Base-by-base conservation (phyloP, 2,113 vertebrate genomes). In the Petrocephalus microphthalmus region DNA sequence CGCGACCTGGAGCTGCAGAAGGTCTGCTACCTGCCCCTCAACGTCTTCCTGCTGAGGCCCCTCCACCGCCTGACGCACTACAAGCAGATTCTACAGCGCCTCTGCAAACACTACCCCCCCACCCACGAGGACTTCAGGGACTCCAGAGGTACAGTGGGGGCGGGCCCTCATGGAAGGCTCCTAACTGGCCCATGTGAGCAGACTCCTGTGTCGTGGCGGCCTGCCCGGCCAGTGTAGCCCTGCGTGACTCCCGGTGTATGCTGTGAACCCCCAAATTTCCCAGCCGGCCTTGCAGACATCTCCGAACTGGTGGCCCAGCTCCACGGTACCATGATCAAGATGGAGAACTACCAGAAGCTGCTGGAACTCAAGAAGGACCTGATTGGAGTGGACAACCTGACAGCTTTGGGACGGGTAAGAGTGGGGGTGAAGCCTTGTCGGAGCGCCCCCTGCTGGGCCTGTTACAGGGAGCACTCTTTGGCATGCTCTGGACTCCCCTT, bases 331-430 rank as follows among this genome's bases (percentile, higher is more conserved):
- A 96, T 99, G 93, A 95, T 98, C 93, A 98, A 99, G 94, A 98
- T 98, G 95, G 98, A 99, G 94, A 99, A 99, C 90, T 97, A 97
- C 93, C 98, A 99, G 95, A 99, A 99, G 91, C 95, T 99, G 3
- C 95, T 98, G 74, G 98, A 99, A 92, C 95, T 99, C 89, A 98
- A 97, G 94, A 99, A 99, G 90, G 98, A 99, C 92, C 93, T 99
- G 94, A 96, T 98, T 53, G 97, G 97, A 90, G 94, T 97, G 2
- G 97, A 99, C 95, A 97, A 96, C 95, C 96, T 99, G 6, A 96
- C 97, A 89, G 93, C 95, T 87, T 96, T 97, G 1, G 97, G 96
- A 90, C 96, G 98, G 94, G 98, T 99, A 93, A 95, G 96, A 92
- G 56, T 5, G 78, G 84, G 82, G 25, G 84, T 25, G 13, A 47